A percentile compares a stretch with the other conserved stretches of the same genome.
phyloP scores from a whole-genome alignment of 2,113 vertebrate species.

The Hyperopisus bebe region DNA sequence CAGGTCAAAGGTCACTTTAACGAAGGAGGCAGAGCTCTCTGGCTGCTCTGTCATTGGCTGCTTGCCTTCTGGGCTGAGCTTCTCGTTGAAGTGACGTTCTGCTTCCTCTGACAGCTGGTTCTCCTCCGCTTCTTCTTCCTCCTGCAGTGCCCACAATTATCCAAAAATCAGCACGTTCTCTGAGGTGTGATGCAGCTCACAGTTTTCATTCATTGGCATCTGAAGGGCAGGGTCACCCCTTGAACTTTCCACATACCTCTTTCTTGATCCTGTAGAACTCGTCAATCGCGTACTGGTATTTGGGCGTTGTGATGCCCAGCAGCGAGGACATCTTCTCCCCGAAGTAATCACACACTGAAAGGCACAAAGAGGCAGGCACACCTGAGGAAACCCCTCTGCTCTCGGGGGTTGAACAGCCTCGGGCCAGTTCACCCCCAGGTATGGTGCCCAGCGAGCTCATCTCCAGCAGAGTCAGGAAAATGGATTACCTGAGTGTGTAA shows the following conservation, averaged over 20 bases:
- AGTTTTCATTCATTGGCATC: not conserved
- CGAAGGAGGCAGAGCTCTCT: slow-evolving; percentile 71
- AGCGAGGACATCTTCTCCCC: slow-evolving; percentile 90
- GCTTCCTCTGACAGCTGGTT: slow-evolving; percentile 82
- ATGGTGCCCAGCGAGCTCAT: not conserved
- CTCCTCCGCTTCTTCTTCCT: slow-evolving; percentile 91
- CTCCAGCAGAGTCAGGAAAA: not conserved
- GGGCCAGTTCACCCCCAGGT: not conserved
- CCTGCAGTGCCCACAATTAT: slow-evolving; percentile 51
- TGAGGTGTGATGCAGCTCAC: not conserved
- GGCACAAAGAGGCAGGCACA: slow-evolving; percentile 7
- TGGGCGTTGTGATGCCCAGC: slow-evolving; percentile 89
- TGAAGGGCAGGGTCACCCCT: not conserved
- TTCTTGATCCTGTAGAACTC: slow-evolving; percentile 96
- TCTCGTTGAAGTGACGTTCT: slow-evolving; percentile 68
- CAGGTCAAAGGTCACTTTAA: slow-evolving; percentile 86
- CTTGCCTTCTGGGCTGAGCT: slow-evolving; percentile 57
- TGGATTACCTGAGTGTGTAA: not conserved
- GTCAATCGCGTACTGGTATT: slow-evolving; percentile 97
- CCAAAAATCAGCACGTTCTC: not conserved
- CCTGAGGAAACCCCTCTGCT: not conserved
- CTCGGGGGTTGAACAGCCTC: not conserved
- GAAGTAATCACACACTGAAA: slow-evolving; percentile 89
- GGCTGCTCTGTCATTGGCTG: slow-evolving; percentile 70
- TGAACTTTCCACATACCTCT: slow-evolving; percentile 65